Conservation (phyloP, 2,888 invertebrate species). For the Serrognathus titanus region DNA sequence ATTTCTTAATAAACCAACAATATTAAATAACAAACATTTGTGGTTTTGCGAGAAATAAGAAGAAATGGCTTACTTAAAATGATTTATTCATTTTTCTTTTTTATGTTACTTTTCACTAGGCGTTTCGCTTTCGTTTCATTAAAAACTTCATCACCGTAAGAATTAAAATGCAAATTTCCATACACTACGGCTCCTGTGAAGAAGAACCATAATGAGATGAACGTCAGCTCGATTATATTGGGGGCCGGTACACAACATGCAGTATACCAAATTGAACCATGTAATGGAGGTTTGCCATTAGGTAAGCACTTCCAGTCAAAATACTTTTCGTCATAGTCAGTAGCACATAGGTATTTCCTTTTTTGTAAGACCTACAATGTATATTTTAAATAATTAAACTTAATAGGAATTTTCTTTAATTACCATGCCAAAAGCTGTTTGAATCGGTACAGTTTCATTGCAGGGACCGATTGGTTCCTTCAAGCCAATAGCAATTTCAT, state of each 20-base stretch:
- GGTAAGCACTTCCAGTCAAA: conserved; percentile 72
- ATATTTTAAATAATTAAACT: not conserved
- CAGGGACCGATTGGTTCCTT: conserved; percentile 77
- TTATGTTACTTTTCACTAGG: not conserved
- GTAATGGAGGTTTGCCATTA: conserved; percentile 49
- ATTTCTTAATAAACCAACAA: too few relatives aligned
- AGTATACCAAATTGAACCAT: conserved; percentile 66
- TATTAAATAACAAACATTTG: not conserved
- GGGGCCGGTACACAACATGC: conserved; percentile 71
- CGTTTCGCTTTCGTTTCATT: conserved; percentile 1
- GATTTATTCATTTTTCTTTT: conserved; percentile 13
- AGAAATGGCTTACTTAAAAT: not conserved
- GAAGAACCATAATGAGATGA: conserved; percentile 56
- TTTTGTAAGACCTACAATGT: conserved; percentile 60
- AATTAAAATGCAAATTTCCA: conserved; percentile 53
- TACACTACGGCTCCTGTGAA: conserved; percentile 53
- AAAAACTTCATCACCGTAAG: conserved; percentile 39
- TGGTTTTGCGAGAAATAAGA: not conserved
- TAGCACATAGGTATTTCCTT: conserved; percentile 67
- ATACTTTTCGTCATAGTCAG: conserved; percentile 69
- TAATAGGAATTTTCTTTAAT: conserved; percentile 13
- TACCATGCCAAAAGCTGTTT: conserved; percentile 68
- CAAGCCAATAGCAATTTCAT: conserved; percentile 65
- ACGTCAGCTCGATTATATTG: conserved; percentile 65
- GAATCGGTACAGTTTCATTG: conserved; percentile 56